phyloP scores from a whole-genome alignment of 2,113 vertebrate species.

The Ploceus nigricollis region DNA sequence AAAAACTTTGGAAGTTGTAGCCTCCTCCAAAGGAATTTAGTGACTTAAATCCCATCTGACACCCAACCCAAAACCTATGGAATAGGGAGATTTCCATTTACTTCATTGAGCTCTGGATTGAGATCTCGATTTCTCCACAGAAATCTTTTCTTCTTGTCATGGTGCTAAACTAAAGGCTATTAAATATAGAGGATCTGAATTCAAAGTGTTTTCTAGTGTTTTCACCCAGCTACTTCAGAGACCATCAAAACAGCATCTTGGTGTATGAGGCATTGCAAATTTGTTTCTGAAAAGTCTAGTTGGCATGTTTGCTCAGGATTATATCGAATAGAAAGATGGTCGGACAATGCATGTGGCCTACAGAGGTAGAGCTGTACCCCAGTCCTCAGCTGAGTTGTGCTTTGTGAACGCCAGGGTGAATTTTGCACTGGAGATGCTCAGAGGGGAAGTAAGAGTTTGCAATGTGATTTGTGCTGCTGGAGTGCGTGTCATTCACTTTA shows the following conservation, averaged over 20 bases:
- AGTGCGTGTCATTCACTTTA: fast-evolving
- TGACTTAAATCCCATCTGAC: not conserved
- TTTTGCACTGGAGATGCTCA: not conserved
- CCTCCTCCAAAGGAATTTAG: not conserved
- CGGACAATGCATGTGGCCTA: fast-evolving
- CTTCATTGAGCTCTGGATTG: not conserved
- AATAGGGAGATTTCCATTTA: not conserved
- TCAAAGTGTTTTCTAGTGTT: not conserved
- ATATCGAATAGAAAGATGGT: not conserved
- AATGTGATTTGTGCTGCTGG: not conserved
- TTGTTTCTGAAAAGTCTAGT: not conserved
- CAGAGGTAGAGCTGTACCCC: not conserved
- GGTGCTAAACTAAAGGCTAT: not conserved
- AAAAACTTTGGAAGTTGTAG: not conserved
- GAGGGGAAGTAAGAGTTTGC: not conserved
- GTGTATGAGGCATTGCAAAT: not conserved
- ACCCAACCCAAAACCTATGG: not conserved
- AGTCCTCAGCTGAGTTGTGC: not conserved
- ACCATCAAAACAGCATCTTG: not conserved
- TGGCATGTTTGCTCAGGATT: not conserved
- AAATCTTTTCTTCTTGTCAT: not conserved
- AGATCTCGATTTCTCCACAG: not conserved
- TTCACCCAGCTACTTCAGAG: not conserved
- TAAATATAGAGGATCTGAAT: not conserved
- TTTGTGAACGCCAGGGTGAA: not conserved